Conservation (phyloP, 2,888 invertebrate genomes). For the Disparrhopalites patrizii region DNA sequence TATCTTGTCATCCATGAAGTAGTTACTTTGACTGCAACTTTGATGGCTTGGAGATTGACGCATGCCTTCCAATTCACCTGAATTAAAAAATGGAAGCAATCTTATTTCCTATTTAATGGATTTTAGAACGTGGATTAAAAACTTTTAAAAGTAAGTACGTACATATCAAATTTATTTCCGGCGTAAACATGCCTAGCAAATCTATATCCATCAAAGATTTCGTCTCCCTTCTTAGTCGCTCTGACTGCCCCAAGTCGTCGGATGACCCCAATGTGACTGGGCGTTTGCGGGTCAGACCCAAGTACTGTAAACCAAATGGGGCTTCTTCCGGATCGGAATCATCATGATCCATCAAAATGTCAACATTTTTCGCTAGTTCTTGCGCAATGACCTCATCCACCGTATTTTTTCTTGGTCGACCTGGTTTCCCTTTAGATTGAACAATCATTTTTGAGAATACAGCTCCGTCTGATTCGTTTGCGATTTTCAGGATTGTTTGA, state of each 20-base stretch:
- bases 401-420: neutral
- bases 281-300: slow-evolving; percentile 9
- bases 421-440: neutral
- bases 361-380: neutral
- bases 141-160: too few relatives aligned
- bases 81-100: too few relatives aligned
- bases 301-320: slow-evolving; percentile 7
- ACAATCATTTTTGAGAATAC: slow-evolving; percentile 9
- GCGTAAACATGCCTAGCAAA: too few relatives aligned
- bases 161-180: too few relatives aligned
- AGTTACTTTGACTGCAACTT: too few relatives aligned
- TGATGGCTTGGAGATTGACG: neutral
- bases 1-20: too few relatives aligned
- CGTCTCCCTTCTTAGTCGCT: too few relatives aligned
- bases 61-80: neutral
- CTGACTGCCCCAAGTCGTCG: too few relatives aligned
- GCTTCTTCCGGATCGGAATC: neutral
- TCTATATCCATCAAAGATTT: too few relatives aligned
- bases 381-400: neutral
- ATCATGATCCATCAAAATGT: neutral
- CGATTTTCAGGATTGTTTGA: neutral
- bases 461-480: slow-evolving; percentile 2
- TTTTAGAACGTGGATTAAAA: neutral
- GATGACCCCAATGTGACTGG: too few relatives aligned
- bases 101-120: neutral